Evolutionary conservation across 2,888 invertebrate species (phyloP).

Genomic region (Limnephilus lunatus): DNA sequence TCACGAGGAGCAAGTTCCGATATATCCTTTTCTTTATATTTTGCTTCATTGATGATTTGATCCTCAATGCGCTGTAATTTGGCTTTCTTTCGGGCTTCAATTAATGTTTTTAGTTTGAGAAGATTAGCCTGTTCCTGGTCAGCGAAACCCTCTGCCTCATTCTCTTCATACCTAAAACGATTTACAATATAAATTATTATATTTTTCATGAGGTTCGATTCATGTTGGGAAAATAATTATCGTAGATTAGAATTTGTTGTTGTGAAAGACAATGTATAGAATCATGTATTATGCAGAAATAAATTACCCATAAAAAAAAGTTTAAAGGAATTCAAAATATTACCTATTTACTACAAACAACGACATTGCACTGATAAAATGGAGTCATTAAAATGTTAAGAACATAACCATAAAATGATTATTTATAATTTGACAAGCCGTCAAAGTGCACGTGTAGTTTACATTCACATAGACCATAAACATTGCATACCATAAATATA

Average conservation of each 20-base stretch:
- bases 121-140: constrained; percentile 78
- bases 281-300: not conserved
- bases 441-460: constrained; percentile 10
- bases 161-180: constrained; percentile 74
- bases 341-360: constrained; percentile 85
- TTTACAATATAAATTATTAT: not conserved
- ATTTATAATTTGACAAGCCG: not conserved
- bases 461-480: too few species aligned
- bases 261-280: not conserved
- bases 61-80: constrained; percentile 65
- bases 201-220: too few species aligned
- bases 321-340: constrained; percentile 22
- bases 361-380: constrained; percentile 77
- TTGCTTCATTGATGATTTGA: constrained; percentile 52
- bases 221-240: not conserved
- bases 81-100: constrained; percentile 77
- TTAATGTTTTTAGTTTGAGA: constrained; percentile 78
- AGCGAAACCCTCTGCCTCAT: constrained; percentile 70
- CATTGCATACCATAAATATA: too few species aligned
- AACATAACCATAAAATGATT: not conserved
- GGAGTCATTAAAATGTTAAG: not conserved
- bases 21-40: constrained; percentile 51
- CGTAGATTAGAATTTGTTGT: not conserved
- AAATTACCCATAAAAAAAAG: not conserved
- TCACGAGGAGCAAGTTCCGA: constrained; percentile 61